phyloP scores from a whole-genome alignment of 2,113 vertebrate species.

The Sphaerodactylus townsendi region DNA sequence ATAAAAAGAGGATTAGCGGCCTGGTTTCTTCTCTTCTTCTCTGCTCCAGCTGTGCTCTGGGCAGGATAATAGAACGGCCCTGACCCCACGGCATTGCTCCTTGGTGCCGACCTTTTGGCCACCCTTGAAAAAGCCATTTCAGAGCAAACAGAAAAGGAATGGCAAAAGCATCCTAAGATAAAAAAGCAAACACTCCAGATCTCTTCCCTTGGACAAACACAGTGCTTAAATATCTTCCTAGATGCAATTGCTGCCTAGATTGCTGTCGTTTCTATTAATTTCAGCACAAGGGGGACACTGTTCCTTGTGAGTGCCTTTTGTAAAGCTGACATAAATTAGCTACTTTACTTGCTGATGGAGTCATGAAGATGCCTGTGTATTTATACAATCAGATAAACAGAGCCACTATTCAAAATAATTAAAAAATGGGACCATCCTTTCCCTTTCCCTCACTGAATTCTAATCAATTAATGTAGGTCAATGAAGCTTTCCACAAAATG shows the following conservation, averaged over 20 bases:
- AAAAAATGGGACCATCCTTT: no score
- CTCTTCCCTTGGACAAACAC: background rate
- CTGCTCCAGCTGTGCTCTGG: background rate
- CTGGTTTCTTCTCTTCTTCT: constrained; percentile 16
- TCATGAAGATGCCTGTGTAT: background rate
- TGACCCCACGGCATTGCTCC: constrained; percentile 3
- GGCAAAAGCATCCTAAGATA: background rate
- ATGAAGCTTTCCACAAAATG: no score
- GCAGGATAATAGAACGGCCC: constrained; percentile 11
- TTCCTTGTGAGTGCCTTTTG: no score
- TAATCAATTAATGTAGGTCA: no score
- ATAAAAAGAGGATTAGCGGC: background rate
- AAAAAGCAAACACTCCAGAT: background rate
- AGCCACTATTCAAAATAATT: background rate
- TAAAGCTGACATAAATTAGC: no score
- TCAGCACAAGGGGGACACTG: no score
- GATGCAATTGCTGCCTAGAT: background rate
- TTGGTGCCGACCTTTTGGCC: constrained; percentile 10
- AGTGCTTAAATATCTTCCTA: background rate
- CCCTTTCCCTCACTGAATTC: no score
- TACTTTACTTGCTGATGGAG: no score
- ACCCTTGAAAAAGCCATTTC: background rate
- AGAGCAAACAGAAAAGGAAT: background rate
- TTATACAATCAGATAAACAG: background rate
- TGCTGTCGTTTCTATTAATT: no score